Conservation (phyloP, 1,140 invertebrate genomes). For the Trachymyrmex cornetzi region DNA sequence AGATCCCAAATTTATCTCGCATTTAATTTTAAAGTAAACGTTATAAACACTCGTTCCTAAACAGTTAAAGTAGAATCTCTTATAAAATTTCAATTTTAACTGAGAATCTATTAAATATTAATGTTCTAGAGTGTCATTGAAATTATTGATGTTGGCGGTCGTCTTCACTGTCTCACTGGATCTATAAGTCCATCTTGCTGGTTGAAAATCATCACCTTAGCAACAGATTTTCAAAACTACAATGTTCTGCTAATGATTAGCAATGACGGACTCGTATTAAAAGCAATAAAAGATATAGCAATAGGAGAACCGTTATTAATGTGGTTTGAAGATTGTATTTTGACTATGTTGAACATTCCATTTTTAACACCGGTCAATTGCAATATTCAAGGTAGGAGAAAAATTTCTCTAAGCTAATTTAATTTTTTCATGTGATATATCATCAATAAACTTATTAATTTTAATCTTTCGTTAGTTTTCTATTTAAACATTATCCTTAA, state of each 20-base stretch:
- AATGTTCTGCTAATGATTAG: conserved; percentile 88
- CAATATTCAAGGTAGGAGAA: conserved; percentile 92
- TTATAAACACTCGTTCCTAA: no score
- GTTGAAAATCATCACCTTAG: conserved; percentile 87
- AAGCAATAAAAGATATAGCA: conserved; percentile 86
- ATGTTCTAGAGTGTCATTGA: conserved; percentile 60
- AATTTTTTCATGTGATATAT: neutral
- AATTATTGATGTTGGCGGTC: conserved; percentile 70
- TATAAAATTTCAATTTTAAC: neutral
- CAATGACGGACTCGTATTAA: conserved; percentile 83
- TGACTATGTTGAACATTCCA: conserved; percentile 91
- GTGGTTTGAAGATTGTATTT: conserved; percentile 94
- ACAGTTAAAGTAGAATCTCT: neutral
- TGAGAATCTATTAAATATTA: neutral
- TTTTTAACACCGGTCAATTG: conserved; percentile 91
- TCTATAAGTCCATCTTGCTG: conserved; percentile 80
- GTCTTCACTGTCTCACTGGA: conserved; percentile 68
- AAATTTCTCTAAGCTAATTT: neutral
- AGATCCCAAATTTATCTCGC: no score
- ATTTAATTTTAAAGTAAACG: no score
- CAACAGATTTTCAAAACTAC: conserved; percentile 90
- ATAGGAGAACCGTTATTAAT: conserved; percentile 89
- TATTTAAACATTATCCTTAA: neutral
- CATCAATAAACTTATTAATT: neutral
- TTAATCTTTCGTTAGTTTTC: no score